These are phyloP conservation scores for Propithecus deckenii DNA, from an alignment of 2,797 vertebrate genomes.

Conservation along the genomic window DNA sequence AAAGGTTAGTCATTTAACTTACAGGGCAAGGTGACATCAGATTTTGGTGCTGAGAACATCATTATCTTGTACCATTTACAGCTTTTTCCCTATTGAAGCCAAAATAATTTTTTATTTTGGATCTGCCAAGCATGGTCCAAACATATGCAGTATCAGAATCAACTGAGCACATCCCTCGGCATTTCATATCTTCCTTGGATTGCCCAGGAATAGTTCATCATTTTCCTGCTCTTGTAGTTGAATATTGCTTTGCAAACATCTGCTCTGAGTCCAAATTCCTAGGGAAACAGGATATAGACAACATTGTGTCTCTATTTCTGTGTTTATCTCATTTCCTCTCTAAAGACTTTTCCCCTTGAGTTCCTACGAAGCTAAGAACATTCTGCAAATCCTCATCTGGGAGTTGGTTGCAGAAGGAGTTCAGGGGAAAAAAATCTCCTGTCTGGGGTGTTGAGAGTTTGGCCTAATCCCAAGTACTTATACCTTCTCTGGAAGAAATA, in stretches of 20 bases:
- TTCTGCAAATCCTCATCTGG: conserved; percentile 59
- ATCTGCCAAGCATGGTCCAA: conserved; percentile 35
- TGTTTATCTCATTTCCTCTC: conserved; percentile 67
- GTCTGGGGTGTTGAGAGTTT: conserved; percentile 2
- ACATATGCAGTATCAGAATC: conserved; percentile 41
- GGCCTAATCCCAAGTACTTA: conserved; percentile 25
- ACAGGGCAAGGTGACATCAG: background rate
- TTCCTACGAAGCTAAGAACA: conserved; percentile 39
- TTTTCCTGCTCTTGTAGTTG: conserved; percentile 53
- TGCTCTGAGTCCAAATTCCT: conserved; percentile 60
- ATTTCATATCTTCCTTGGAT: conserved; percentile 43
- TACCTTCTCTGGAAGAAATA: background rate
- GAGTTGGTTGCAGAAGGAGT: conserved; percentile 41
- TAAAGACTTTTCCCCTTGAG: conserved; percentile 44
- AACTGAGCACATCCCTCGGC: background rate
- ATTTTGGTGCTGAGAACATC: background rate
- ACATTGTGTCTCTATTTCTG: conserved; percentile 68
- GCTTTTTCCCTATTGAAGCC: conserved; percentile 5
- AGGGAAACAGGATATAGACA: conserved; percentile 62
- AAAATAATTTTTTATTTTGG: conserved; percentile 61
- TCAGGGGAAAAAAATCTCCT: conserved; percentile 3
- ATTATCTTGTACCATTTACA: background rate
- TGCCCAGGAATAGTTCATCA: conserved; percentile 63
- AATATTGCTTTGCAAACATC: conserved; percentile 69
- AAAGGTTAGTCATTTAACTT: background rate